A percentile compares a stretch with the other conserved stretches of the same genome.
phyloP scores from a whole-genome alignment of 2,797 vertebrate species.

The Girardinus metallicus region DNA sequence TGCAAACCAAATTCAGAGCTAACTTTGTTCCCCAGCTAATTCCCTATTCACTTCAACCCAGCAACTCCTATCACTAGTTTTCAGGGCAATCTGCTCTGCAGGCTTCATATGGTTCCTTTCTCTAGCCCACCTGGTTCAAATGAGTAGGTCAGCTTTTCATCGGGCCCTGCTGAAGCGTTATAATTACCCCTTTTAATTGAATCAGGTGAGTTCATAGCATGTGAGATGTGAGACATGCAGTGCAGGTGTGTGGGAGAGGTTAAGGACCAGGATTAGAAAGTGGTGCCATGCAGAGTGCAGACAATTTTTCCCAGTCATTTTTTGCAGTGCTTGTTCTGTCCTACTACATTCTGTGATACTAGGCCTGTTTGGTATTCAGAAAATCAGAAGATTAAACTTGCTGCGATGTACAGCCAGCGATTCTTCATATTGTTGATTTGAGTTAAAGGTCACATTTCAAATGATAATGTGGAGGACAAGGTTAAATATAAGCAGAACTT shows the following conservation, averaged over 20 bases:
- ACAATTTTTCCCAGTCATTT: conserved; percentile 25
- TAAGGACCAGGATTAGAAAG: conserved; percentile 5
- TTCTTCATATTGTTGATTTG: conserved; percentile 20
- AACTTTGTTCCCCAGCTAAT: conserved; percentile 17
- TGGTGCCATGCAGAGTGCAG: conserved; percentile 3
- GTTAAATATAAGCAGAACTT: conserved; percentile 24
- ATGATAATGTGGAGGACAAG: conserved; percentile 26
- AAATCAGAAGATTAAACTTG: background rate
- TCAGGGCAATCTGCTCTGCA: background rate
- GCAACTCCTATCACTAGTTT: background rate
- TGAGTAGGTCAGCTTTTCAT: conserved; percentile 4
- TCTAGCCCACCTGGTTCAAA: conserved; percentile 6
- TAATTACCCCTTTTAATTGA: conserved; percentile 12
- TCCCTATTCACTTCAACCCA: conserved; percentile 13
- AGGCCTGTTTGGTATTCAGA: background rate
- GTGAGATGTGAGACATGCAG: background rate
- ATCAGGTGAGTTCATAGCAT: conserved; percentile 8
- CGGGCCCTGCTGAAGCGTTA: conserved; percentile 4
- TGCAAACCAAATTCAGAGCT: conserved; percentile 16
- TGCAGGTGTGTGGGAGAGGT: background rate
- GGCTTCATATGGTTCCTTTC: background rate
- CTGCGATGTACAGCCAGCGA: background rate
- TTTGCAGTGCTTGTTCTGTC: background rate
- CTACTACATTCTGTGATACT: background rate
- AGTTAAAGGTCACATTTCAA: conserved; percentile 30